Percentiles rank a stretch among this genome's conserved stretches.
phyloP scores from a whole-genome alignment of 1,140 invertebrate species.

The Drosophila neocordata region DNA sequence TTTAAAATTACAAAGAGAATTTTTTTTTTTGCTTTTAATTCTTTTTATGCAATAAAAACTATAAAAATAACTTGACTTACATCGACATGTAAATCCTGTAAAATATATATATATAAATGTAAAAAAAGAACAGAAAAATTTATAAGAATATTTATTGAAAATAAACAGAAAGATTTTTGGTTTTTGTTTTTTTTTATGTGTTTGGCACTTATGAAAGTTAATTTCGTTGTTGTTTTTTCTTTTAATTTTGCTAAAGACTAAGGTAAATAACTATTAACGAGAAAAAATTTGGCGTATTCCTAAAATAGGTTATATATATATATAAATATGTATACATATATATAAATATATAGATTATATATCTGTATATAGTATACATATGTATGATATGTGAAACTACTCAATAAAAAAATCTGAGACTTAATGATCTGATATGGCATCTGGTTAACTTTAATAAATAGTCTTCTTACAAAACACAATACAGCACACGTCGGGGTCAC shows the following conservation, averaged over 20 bases:
- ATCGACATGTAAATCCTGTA: constrained; percentile 86
- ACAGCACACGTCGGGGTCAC: constrained; percentile 2
- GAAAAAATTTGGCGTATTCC: not conserved
- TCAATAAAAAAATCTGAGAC: not conserved
- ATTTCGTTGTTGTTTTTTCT: not conserved
- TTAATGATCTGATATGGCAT: not conserved
- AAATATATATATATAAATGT: constrained; percentile 74
- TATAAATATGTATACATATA: not conserved
- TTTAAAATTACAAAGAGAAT: constrained; percentile 6
- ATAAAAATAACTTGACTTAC: constrained; percentile 84
- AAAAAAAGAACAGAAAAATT: constrained; percentile 78
- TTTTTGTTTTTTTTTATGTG: constrained; percentile 20
- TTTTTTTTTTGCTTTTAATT: constrained; percentile 11
- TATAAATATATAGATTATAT: constrained; percentile 7
- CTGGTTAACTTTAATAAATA: not conserved
- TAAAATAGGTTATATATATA: not conserved
- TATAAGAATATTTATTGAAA: constrained; percentile 77
- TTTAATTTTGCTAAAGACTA: not conserved
- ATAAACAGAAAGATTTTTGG: constrained; percentile 62
- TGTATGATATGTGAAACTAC: not conserved
- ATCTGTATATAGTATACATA: constrained; percentile 6
- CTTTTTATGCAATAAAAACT: constrained; percentile 58
- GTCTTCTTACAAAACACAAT: constrained; percentile 4
- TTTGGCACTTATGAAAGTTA: constrained; percentile 16
- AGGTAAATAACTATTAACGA: not conserved